phyloP scores from a whole-genome alignment of 1,140 invertebrate species.

The Lordiphosa mommai region DNA sequence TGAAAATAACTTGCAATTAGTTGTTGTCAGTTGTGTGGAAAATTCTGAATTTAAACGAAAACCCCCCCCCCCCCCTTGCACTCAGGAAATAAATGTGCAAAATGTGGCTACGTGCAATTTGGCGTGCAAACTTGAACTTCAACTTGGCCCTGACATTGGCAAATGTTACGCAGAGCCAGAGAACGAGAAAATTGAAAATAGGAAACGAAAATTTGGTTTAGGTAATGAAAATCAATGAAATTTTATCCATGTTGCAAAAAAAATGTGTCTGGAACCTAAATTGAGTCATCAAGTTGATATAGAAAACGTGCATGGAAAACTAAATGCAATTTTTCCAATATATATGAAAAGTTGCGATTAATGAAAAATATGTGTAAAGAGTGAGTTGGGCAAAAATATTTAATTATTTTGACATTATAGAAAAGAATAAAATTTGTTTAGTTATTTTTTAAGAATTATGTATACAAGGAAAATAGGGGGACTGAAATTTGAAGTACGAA shows the following conservation, averaged over 20 bases:
- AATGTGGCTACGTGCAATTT: slow-evolving; percentile 7
- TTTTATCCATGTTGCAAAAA: slow-evolving; percentile 4
- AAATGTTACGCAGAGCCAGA: slow-evolving; percentile 22
- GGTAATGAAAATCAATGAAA: slow-evolving; percentile 56
- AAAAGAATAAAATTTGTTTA: too few relatives aligned
- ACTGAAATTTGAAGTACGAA: too few relatives aligned
- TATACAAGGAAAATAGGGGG: too few relatives aligned
- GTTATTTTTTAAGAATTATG: too few relatives aligned
- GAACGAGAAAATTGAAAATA: slow-evolving; percentile 16
- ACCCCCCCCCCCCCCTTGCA: not conserved
- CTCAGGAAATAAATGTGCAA: slow-evolving; percentile 3
- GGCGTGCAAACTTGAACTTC: slow-evolving; percentile 50
- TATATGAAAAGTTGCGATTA: not conserved
- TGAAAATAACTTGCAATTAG: slow-evolving; percentile 67
- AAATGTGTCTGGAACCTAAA: slow-evolving; percentile 42
- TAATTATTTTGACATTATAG: too few relatives aligned
- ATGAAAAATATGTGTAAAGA: slow-evolving; percentile 1
- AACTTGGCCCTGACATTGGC: slow-evolving; percentile 42
- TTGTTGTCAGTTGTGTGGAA: slow-evolving; percentile 49
- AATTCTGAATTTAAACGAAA: slow-evolving; percentile 33
- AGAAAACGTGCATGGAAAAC: slow-evolving; percentile 17
- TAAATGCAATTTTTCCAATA: not conserved
- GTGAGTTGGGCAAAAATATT: too few relatives aligned
- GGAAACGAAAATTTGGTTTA: slow-evolving; percentile 53
- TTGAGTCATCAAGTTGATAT: slow-evolving; percentile 25